Evolutionary conservation across 2,113 vertebrate genomes (phyloP).

Genomic region (Rhadina sibilatrix): DNA sequence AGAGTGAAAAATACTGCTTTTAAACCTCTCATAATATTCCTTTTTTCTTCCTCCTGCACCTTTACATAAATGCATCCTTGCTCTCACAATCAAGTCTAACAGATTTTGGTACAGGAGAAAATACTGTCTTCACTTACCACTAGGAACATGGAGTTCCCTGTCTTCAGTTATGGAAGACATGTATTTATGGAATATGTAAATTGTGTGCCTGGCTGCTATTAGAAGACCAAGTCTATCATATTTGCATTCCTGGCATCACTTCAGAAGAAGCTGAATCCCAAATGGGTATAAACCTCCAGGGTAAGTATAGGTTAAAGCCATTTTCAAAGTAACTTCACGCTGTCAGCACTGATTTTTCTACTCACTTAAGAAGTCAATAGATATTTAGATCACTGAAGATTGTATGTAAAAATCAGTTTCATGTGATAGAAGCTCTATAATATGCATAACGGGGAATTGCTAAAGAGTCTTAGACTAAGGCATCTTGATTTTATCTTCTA

Average conservation of each 20-base stretch:
- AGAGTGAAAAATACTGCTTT: not conserved
- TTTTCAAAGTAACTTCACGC: not conserved
- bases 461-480: not conserved
- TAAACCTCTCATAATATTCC: not conserved
- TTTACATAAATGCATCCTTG: not conserved
- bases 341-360: not conserved
- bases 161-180: not conserved
- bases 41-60: not conserved
- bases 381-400: not conserved
- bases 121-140: not conserved
- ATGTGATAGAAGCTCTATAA: not conserved
- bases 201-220: not conserved
- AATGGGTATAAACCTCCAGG: not conserved
- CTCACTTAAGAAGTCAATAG: not conserved
- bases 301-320: conserved; percentile 18
- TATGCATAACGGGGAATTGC: not conserved
- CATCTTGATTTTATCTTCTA: not conserved
- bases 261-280: not conserved
- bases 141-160: not conserved
- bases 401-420: not conserved
- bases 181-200: not conserved
- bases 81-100: not conserved
- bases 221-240: not conserved
- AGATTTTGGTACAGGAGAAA: not conserved
- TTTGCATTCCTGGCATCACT: not conserved